Percentiles rank a stretch among this genome's conserved stretches.
Conservation (phyloP, 2,113 vertebrate genomes). For the Malurus elegans region DNA sequence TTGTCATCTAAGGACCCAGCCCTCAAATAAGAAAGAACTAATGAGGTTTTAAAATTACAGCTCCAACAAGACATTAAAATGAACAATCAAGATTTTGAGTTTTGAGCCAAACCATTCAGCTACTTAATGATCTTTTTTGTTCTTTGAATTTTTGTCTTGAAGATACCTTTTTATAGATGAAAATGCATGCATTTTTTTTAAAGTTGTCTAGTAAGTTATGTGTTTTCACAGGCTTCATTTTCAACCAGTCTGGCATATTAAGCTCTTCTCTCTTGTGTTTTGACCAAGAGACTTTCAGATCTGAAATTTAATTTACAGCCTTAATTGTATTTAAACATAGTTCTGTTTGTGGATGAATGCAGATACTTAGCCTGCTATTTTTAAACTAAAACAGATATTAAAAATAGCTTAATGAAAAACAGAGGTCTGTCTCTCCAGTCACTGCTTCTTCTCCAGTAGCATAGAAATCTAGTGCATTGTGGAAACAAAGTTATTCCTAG, state of each 20-base stretch:
- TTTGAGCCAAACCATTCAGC: not conserved
- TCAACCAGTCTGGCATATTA: not conserved
- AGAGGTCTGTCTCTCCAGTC: not conserved
- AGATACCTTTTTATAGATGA: not conserved
- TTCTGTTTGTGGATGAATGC: slow-evolving; percentile 19
- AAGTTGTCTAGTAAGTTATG: not conserved
- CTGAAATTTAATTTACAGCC: slow-evolving; percentile 40
- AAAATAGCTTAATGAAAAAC: slow-evolving; percentile 19
- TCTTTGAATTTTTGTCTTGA: not conserved
- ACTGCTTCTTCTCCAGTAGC: slow-evolving; percentile 7
- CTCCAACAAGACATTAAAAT: not conserved
- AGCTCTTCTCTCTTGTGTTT: not conserved
- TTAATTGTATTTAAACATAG: not conserved
- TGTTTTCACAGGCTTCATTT: not conserved
- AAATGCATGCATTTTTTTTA: not conserved
- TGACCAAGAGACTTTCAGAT: not conserved
- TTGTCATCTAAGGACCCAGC: not conserved
- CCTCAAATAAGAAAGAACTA: not conserved
- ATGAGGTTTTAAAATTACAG: not conserved
- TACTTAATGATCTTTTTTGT: not conserved
- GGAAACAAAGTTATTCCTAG: not conserved
- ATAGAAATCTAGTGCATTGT: not conserved
- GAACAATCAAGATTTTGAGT: not conserved
- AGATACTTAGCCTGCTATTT: not conserved
- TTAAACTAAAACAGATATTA: slow-evolving; percentile 14